Conservation (phyloP, 2,113 vertebrate species). For the Rostratula benghalensis region DNA sequence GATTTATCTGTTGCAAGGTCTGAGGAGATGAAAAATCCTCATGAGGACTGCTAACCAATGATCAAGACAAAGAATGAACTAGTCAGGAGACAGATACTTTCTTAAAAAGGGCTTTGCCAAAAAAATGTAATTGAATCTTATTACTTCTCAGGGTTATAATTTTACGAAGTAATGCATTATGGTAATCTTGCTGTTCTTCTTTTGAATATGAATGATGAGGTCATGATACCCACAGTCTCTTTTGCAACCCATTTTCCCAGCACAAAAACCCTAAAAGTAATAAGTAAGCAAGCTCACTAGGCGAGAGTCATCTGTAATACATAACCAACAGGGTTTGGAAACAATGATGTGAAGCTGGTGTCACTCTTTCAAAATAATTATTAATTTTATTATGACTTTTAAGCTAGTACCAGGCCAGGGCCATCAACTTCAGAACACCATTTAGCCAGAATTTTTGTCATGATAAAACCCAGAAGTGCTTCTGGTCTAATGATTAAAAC, state of each 20-base stretch:
- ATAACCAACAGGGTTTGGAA: constrained; percentile 29
- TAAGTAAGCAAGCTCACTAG: constrained; percentile 40
- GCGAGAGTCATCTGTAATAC: constrained; percentile 11
- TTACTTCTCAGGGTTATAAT: constrained; percentile 58
- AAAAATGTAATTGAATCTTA: constrained; percentile 44
- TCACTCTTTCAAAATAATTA: not conserved
- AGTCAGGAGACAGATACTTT: constrained; percentile 14
- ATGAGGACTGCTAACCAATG: not conserved
- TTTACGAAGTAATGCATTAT: constrained; percentile 39
- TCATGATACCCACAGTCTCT: constrained; percentile 60
- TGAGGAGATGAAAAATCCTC: constrained; percentile 35
- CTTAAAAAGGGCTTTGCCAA: constrained; percentile 22
- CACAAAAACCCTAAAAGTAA: constrained; percentile 46
- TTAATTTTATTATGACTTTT: not conserved
- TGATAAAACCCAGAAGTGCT: not conserved
- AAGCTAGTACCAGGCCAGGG: not conserved
- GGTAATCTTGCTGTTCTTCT: constrained; percentile 60
- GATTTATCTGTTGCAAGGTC: constrained; percentile 41
- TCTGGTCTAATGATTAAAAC: not conserved
- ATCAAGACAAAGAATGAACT: constrained; percentile 40
- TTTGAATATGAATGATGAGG: constrained; percentile 42
- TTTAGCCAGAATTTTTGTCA: not conserved
- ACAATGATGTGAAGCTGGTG: not conserved
- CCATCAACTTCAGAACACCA: not conserved
- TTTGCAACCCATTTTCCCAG: constrained; percentile 51